These are phyloP conservation scores for Istiophorus platypterus DNA, from an alignment of 2,113 vertebrate species.

Conservation along the genomic window DNA sequence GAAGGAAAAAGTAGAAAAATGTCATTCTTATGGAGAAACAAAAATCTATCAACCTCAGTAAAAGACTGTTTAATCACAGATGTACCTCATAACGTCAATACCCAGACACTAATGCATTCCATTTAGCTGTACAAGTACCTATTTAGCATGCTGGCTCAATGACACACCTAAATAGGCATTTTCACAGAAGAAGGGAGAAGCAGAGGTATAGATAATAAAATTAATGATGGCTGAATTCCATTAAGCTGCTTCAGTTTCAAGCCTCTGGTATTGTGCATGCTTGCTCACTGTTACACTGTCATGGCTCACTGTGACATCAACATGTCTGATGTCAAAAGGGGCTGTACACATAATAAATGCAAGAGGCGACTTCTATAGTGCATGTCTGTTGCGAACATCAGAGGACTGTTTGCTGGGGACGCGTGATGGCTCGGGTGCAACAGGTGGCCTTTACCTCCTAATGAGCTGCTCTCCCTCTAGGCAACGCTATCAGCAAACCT, in stretches of 20 bases:
- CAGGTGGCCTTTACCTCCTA: slow-evolving; percentile 83
- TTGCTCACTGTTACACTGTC: not conserved
- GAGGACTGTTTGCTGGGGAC: slow-evolving; percentile 45
- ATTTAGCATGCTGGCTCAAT: not conserved
- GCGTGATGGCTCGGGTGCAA: slow-evolving; percentile 67
- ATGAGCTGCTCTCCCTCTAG: slow-evolving; percentile 75
- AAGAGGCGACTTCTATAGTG: not conserved
- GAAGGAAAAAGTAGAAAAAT: not conserved
- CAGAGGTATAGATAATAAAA: not conserved
- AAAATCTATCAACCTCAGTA: too few species aligned
- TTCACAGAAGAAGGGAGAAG: not conserved
- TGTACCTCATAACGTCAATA: not conserved
- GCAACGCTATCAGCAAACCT: slow-evolving; percentile 83
- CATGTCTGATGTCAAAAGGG: not conserved
- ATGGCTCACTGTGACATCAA: not conserved
- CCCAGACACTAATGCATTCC: not conserved
- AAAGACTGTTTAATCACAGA: not conserved
- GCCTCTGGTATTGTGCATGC: not conserved
- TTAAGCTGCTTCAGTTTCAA: not conserved
- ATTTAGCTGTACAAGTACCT: not conserved
- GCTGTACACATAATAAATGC: slow-evolving; percentile 7
- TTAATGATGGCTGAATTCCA: not conserved
- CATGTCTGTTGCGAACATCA: slow-evolving; percentile 50
- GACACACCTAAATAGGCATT: not conserved
- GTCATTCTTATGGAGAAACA: not conserved